Percentiles rank a stretch among this genome's conserved stretches.
These are phyloP conservation scores for Mesopsocus fuscifrons DNA, from an alignment of 2,888 invertebrate species.

Conservation along the genomic window DNA sequence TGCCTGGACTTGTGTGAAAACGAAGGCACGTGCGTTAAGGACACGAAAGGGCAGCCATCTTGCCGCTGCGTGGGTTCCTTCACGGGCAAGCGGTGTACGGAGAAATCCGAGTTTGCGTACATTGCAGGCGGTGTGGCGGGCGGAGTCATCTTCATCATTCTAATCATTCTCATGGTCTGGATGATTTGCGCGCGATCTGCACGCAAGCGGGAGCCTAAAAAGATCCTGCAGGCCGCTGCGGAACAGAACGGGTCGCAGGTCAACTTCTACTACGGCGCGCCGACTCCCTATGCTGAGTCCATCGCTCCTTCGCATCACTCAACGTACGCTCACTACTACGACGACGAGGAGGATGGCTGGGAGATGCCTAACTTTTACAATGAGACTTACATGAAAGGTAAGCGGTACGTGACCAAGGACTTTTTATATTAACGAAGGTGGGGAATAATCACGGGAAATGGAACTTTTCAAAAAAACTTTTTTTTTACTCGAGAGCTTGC, in stretches of 20 bases:
- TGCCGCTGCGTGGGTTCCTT: constrained; percentile 85
- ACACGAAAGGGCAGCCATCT: constrained; percentile 61
- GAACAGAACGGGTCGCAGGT: constrained; percentile 87
- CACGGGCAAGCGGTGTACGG: constrained; percentile 72
- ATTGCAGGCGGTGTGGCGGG: constrained; percentile 88
- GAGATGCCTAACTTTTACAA: constrained; percentile 96
- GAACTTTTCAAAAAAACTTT: not conserved
- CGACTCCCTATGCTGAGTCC: constrained; percentile 85
- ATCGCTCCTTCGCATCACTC: constrained; percentile 91
- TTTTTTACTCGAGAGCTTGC: too few relatives aligned
- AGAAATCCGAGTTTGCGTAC: constrained; percentile 89
- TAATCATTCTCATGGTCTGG: constrained; percentile 84
- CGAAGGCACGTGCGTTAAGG: constrained; percentile 73
- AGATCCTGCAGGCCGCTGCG: constrained; percentile 69
- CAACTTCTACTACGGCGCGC: constrained; percentile 90
- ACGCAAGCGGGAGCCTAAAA: constrained; percentile 77
- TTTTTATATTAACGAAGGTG: too few relatives aligned
- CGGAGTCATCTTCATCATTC: constrained; percentile 81
- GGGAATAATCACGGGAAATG: not conserved
- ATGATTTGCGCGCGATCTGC: constrained; percentile 94
- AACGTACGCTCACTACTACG: constrained; percentile 88
- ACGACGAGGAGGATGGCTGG: constrained; percentile 92
- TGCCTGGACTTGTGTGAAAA: constrained; percentile 78
- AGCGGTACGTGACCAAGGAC: too few relatives aligned
- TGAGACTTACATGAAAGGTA: constrained; percentile 90